A percentile compares a stretch with the other conserved stretches of the same genome.
Conservation (phyloP, 2,113 vertebrate species). For the Anoura caudifer region DNA sequence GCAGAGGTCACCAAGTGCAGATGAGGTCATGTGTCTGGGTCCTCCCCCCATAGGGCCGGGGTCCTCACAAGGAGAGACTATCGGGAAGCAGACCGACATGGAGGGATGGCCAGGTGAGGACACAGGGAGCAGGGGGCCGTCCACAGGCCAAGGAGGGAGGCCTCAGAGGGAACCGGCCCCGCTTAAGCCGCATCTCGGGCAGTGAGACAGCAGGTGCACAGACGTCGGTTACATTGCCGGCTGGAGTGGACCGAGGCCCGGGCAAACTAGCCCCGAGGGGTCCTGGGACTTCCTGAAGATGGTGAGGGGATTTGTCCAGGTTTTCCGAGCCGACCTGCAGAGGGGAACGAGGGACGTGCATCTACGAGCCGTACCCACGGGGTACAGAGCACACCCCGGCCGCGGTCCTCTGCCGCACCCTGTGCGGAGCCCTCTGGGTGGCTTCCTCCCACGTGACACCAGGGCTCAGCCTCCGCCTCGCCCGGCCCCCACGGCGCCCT, state of each 20-base stretch:
- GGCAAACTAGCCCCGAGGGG: accelerated
- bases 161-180: accelerated
- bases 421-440: accelerated
- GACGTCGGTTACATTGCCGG: accelerated
- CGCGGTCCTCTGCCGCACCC: accelerated
- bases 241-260: accelerated
- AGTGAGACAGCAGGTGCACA: accelerated
- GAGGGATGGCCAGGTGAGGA: accelerated
- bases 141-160: too few species aligned
- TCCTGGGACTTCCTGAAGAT: not conserved
- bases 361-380: accelerated
- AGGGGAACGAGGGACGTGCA: accelerated
- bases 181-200: accelerated
- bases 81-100: accelerated
- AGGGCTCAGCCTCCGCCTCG: accelerated
- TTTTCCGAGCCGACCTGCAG: accelerated
- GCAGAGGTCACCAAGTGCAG: not conserved
- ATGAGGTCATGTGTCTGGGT: not conserved
- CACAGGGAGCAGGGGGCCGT: accelerated
- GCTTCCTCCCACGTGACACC: accelerated
- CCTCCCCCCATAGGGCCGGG: too few species aligned
- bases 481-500: too few species aligned
- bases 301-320: not conserved
- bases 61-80: not conserved
- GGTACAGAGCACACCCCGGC: accelerated